Percentiles rank a stretch among this genome's conserved stretches.
phyloP scores from a whole-genome alignment of 2,113 vertebrate genomes.

The Ptilorrhoa leucosticta region DNA sequence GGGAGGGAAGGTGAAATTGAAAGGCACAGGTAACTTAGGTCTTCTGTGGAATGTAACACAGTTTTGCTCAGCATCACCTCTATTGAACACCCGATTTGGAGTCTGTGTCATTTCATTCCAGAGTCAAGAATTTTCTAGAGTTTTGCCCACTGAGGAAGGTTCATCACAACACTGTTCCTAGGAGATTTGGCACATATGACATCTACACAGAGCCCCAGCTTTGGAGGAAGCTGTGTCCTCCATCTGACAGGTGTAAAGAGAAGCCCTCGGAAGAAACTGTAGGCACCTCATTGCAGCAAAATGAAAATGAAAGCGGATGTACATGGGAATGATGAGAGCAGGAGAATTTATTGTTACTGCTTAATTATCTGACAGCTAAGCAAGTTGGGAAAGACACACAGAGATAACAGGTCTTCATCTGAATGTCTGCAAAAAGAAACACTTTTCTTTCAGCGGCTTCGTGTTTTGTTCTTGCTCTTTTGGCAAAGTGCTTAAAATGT shows the following conservation, averaged over 20 bases:
- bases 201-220: not conserved
- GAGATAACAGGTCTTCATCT: not conserved
- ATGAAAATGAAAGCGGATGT: not conserved
- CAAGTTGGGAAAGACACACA: not conserved
- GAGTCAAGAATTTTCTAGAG: not conserved
- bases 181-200: not conserved
- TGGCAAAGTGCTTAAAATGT: not conserved
- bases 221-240: not conserved
- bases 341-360: not conserved
- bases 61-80: not conserved
- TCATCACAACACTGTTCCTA: not conserved
- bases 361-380: not conserved
- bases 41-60: not conserved
- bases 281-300: not conserved
- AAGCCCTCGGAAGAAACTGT: not conserved
- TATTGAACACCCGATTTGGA: not conserved
- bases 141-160: not conserved
- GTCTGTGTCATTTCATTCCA: not conserved
- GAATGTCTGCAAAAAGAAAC: not conserved
- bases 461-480: not conserved
- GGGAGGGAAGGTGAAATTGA: not conserved
- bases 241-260: not conserved
- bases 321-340: accelerated
- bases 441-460: not conserved
- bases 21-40: not conserved